Evolutionary conservation across 2,113 vertebrate genomes (phyloP).

Genomic region (Capreolus pygargus): DNA sequence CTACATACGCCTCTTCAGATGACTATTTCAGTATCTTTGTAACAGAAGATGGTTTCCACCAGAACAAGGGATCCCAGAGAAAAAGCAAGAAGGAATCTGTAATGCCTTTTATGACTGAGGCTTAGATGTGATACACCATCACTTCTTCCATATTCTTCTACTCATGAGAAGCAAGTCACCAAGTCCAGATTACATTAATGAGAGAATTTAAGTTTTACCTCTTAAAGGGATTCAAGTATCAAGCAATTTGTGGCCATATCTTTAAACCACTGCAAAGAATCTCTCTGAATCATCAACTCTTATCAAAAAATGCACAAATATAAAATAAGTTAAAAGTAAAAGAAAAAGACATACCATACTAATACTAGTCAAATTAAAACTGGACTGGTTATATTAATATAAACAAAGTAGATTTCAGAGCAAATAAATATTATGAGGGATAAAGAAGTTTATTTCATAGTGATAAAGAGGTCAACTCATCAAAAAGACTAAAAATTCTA

Average conservation of each 20-base stretch:
- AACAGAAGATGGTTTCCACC: not conserved
- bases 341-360: not conserved
- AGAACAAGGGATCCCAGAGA: not conserved
- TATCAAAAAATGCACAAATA: not conserved
- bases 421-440: not conserved
- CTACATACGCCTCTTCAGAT: not conserved
- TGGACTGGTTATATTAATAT: not conserved
- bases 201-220: not conserved
- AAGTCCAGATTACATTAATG: not conserved
- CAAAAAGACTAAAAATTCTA: not conserved
- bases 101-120: not conserved
- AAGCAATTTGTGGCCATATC: not conserved
- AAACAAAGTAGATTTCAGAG: not conserved
- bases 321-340: not conserved
- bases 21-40: not conserved
- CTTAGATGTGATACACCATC: not conserved
- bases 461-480: not conserved
- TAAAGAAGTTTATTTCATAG: not conserved
- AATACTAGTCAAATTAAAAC: not conserved
- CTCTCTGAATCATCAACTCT: not conserved
- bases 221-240: not conserved
- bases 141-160: not conserved
- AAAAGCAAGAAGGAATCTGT: not conserved
- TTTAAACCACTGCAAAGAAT: not conserved
- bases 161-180: not conserved